Evolutionary conservation across 2,888 invertebrate species (phyloP).

Genomic region (Trachelus troglodyta): DNA sequence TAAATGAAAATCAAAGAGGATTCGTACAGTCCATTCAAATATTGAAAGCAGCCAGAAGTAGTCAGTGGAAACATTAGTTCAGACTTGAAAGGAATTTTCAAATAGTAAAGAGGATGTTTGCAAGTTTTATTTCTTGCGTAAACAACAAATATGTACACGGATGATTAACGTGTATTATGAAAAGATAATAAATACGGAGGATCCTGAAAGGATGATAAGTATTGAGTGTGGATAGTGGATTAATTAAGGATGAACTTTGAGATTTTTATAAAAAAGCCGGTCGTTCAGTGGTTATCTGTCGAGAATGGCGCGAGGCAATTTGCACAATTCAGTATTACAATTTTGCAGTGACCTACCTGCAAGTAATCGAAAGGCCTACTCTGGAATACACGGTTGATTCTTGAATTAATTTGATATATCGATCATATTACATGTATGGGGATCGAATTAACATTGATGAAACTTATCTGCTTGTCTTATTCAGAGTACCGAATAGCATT

Average conservation of each 20-base stretch:
- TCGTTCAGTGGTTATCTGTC: background rate
- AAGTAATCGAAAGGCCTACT: background rate
- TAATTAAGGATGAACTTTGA: background rate
- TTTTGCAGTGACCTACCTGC: background rate
- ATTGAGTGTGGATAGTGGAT: background rate
- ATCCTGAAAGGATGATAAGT: background rate
- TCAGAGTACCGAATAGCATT: background rate
- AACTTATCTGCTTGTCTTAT: background rate
- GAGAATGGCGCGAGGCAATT: background rate
- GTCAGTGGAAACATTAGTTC: background rate
- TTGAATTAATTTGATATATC: background rate
- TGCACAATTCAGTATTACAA: background rate
- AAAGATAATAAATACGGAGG: background rate
- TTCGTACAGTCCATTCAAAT: background rate
- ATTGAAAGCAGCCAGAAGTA: background rate
- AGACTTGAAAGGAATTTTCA: too few relatives aligned
- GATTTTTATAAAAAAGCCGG: too few relatives aligned
- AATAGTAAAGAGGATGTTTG: too few relatives aligned
- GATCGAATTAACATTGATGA: background rate
- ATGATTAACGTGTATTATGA: too few relatives aligned
- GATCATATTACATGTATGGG: background rate
- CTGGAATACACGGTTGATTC: background rate
- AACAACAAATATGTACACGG: too few relatives aligned
- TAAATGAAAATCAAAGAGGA: background rate
- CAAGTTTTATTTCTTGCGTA: too few relatives aligned